Conservation (phyloP, 2,113 vertebrate species). For the Gymnorhina tibicen region DNA sequence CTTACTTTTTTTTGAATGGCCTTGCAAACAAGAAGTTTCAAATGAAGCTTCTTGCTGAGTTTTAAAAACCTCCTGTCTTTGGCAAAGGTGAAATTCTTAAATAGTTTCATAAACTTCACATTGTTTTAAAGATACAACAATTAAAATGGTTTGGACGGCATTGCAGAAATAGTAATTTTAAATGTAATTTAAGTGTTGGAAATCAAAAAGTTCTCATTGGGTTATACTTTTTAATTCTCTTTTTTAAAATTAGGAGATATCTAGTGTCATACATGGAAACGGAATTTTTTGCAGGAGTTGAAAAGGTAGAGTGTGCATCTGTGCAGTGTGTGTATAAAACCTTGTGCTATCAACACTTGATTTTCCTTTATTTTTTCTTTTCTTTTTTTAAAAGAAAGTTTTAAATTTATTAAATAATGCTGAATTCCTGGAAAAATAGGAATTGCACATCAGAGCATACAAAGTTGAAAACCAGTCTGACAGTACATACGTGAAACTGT, state of each 20-base stretch:
- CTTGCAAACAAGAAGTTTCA: background rate
- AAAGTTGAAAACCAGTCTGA: background rate
- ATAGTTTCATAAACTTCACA: background rate
- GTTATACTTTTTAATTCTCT: background rate
- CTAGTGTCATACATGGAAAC: background rate
- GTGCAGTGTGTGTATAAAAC: background rate
- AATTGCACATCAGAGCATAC: background rate
- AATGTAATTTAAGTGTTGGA: background rate
- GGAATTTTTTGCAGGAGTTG: background rate
- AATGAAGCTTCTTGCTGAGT: background rate
- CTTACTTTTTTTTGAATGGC: background rate
- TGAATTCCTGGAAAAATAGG: background rate
- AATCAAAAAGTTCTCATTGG: background rate
- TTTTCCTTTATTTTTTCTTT: background rate
- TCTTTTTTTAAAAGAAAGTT: background rate
- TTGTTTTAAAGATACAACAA: background rate
- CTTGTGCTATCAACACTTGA: background rate
- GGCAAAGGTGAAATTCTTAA: background rate
- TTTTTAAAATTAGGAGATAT: background rate
- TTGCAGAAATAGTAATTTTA: background rate
- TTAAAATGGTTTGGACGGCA: background rate
- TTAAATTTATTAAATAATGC: background rate
- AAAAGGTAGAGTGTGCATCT: background rate
- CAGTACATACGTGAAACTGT: rapidly evolving
- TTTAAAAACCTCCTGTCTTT: background rate